Evolutionary conservation across 2,797 vertebrate genomes (phyloP), one percentile per base, ranked within the genome.

Genomic region (Ciconia nigra): DNA sequence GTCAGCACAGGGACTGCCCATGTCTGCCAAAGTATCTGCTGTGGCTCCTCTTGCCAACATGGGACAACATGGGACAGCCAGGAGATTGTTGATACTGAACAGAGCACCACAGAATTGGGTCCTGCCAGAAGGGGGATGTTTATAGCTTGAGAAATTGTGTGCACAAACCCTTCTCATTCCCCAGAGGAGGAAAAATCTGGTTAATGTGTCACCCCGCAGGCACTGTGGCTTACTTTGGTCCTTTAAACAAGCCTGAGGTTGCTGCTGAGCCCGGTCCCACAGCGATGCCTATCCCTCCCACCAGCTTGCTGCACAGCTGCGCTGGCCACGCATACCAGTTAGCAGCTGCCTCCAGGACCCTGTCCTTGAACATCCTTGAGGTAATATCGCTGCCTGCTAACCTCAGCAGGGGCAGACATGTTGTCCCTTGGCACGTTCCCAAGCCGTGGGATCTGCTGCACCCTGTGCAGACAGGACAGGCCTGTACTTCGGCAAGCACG

Each of bases 311-410:
- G 10, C 46, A 52, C 22, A 42, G 41, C 41, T n/a, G 39, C 2
- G 5, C 51, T 29, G 15, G 61, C 67, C 37, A 28, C 1, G 7
- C 2, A 2, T 10, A n/a, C 13, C 42, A 25, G 1, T 18, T 12
- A 42, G 41, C 47, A 66, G 37, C 72, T 31, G 46, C 33, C 52
- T 26, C 46, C 58, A 61, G 31, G 20, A 77, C 63, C 46, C 42
- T 18, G 12, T 63, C 61, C 55, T 51, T 73, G 47, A 44, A 42
- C 29, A 26, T 10, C 49, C 31, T n/a, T 37, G 12, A 77, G 61
- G 39, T 26, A 59, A 44, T 46, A 55, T 18, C 26, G 29, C 65
- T 39, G 52, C 54, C 57, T 29, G 37, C n/a, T 17, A 44, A 12
- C 17, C 37, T 18, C 21, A 28, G 51, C 49, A 20, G 8, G 11